Conservation (phyloP, 2,888 invertebrate genomes). For the Apodemia zela region DNA sequence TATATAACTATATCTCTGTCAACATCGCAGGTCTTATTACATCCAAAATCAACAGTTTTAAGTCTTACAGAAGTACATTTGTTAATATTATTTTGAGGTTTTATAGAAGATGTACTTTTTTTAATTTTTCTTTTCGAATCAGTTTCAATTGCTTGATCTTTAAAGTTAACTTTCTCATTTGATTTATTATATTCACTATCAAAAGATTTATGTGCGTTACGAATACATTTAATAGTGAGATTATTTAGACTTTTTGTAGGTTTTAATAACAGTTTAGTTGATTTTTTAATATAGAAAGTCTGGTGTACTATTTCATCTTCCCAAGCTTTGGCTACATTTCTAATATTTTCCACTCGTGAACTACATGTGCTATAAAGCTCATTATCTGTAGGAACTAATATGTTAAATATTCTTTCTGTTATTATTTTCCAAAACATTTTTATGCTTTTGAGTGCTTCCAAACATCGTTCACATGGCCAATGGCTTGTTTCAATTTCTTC, state of each 20-base stretch:
- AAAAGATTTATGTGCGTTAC: constrained; percentile 19
- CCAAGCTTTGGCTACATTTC: constrained; percentile 53
- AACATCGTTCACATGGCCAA: constrained; percentile 69
- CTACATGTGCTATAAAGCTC: constrained; percentile 33
- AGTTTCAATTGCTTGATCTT: constrained; percentile 30
- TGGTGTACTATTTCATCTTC: constrained; percentile 57
- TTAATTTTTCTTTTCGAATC: constrained; percentile 18
- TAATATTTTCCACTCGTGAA: constrained; percentile 40
- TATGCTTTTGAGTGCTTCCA: constrained; percentile 63
- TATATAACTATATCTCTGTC: constrained; percentile 37
- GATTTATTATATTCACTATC: constrained; percentile 17
- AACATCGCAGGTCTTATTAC: constrained; percentile 40
- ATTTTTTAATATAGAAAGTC: constrained; percentile 48
- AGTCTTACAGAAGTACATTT: constrained; percentile 41
- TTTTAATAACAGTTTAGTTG: constrained; percentile 33
- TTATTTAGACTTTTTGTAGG: constrained; percentile 19
- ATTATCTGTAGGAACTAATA: constrained; percentile 44
- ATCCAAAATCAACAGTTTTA: constrained; percentile 41
- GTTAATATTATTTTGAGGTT: constrained; percentile 35
- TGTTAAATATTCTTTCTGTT: constrained; percentile 56
- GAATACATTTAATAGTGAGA: constrained; percentile 15
- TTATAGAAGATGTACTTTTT: constrained; percentile 15
- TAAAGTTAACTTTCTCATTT: constrained; percentile 17
- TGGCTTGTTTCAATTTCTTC: constrained; percentile 66
- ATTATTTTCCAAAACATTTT: constrained; percentile 72